Evolutionary conservation across 2,113 vertebrate genomes (phyloP).

Genomic region (Meleagris gallopavo): DNA sequence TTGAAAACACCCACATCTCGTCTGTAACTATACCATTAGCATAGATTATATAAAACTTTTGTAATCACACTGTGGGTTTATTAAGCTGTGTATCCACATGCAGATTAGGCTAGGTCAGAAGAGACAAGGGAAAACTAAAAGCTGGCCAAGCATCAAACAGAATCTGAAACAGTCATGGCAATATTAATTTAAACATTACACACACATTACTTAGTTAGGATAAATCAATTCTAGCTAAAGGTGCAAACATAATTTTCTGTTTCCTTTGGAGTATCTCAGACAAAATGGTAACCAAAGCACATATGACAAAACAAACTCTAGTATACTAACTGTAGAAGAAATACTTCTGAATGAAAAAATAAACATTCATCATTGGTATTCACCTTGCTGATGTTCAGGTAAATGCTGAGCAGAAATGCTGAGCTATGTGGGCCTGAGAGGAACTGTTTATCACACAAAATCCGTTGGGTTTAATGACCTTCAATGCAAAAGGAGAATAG

Average conservation of each 20-base stretch:
- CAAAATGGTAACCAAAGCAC: background rate
- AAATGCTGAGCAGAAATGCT: background rate
- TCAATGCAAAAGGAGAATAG: background rate
- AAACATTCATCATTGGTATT: background rate
- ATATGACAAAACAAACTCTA: background rate
- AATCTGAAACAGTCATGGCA: background rate
- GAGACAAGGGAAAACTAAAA: background rate
- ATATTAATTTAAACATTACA: background rate
- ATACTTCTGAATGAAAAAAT: background rate
- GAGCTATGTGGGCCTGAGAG: background rate
- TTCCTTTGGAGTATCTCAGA: background rate
- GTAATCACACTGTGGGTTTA: background rate
- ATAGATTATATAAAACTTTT: background rate
- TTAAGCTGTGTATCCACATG: background rate
- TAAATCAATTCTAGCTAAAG: background rate
- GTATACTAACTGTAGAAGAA: background rate
- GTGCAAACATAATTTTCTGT: background rate
- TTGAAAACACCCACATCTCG: background rate
- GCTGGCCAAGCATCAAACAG: background rate
- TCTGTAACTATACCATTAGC: background rate
- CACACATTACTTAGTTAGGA: background rate
- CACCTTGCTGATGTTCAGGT: background rate
- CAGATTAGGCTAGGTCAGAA: background rate
- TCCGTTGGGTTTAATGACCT: background rate
- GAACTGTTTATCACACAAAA: background rate